phyloP scores from a whole-genome alignment of 1,140 invertebrate genomes.

The Sinonovacula constricta region DNA sequence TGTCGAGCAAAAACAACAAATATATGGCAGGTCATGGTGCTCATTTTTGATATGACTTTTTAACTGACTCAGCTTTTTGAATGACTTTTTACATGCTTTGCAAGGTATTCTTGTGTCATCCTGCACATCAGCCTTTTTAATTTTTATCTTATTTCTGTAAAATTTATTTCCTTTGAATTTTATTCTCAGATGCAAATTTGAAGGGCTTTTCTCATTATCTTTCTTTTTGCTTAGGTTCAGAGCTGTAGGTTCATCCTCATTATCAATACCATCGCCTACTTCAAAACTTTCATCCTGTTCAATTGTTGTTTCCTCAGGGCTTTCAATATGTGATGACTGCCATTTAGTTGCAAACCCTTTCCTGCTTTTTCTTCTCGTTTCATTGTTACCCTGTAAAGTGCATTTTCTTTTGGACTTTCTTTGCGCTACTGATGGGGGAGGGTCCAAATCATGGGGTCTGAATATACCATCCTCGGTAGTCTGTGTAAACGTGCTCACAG shows the following conservation, averaged over 20 bases:
- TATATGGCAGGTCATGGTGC: neutral
- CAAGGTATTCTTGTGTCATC: neutral
- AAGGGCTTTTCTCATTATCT: too few relatives aligned
- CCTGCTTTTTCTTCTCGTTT: too few relatives aligned
- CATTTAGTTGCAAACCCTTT: too few relatives aligned
- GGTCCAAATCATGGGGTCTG: too few relatives aligned
- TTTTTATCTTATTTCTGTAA: neutral
- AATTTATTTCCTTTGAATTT: neutral
- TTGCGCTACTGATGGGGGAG: too few relatives aligned
- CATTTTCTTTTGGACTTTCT: too few relatives aligned
- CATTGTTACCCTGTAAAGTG: too few relatives aligned
- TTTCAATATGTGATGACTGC: too few relatives aligned
- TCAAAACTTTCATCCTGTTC: too few relatives aligned
- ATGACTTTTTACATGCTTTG: constrained; percentile 18
- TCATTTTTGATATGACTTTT: constrained; percentile 24
- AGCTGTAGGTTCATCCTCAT: neutral
- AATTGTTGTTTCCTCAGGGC: too few relatives aligned
- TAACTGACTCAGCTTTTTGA: constrained; percentile 10
- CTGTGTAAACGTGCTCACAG: neutral
- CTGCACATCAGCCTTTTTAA: neutral
- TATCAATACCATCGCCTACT: too few relatives aligned
- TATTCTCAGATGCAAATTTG: neutral
- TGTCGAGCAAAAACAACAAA: too few relatives aligned
- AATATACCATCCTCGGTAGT: neutral
- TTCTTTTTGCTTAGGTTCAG: neutral